Evolutionary conservation across 2,797 vertebrate species (phyloP).

Genomic region (Sciurus vulgaris): DNA sequence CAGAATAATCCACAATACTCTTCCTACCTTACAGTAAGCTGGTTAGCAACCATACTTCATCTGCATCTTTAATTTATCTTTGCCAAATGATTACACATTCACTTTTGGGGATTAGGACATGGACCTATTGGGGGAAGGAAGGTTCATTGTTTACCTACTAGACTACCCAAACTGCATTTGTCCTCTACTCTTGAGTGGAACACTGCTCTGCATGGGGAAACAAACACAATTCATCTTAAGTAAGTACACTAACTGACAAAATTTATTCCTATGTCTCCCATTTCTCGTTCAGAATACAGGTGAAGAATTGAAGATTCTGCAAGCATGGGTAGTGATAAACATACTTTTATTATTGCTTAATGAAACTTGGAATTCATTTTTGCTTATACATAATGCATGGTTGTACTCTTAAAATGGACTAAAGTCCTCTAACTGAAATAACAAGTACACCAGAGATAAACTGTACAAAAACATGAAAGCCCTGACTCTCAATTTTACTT

Average conservation of each 20-base stretch:
- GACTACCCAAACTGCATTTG: neutral
- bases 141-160: neutral
- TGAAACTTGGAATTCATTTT: no score
- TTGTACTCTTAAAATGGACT: neutral
- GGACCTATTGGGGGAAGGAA: neutral
- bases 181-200: neutral
- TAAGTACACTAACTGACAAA: neutral
- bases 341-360: neutral
- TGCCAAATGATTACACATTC: neutral
- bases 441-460: neutral
- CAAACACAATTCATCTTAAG: neutral
- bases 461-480: neutral
- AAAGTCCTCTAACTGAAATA: neutral
- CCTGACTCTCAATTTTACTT: neutral
- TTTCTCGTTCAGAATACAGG: neutral
- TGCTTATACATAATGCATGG: neutral
- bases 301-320: neutral
- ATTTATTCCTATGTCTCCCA: neutral
- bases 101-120: neutral
- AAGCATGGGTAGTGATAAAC: neutral
- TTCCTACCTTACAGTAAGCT: neutral
- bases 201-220: neutral
- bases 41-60: constrained; percentile 1
- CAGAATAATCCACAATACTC: neutral
- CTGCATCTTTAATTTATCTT: neutral